A percentile compares a stretch with the other conserved stretches of the same genome.
Conservation (phyloP, 2,797 vertebrate genomes). For the Gambelia wislizenii region DNA sequence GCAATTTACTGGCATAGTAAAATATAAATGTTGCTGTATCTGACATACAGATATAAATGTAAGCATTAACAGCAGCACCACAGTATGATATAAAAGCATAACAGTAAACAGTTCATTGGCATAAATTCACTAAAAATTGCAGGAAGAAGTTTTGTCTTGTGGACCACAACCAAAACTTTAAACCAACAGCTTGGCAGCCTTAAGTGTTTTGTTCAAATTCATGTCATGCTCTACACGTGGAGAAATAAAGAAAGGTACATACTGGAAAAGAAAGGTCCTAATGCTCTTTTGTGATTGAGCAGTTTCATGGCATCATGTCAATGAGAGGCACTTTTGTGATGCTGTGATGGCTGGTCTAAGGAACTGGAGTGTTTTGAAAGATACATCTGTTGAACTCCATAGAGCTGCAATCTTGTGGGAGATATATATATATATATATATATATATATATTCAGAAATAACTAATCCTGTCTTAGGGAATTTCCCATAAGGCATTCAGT, state of each 20-base stretch:
- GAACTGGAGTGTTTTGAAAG: background rate
- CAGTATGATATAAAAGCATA: background rate
- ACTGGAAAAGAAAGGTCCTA: background rate
- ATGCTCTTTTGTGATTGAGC: background rate
- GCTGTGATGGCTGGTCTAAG: background rate
- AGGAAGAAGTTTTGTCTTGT: background rate
- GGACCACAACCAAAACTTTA: background rate
- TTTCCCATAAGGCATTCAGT: background rate
- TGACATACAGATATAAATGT: background rate
- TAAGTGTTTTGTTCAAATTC: background rate
- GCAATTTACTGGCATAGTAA: constrained; percentile 1
- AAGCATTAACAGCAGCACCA: background rate
- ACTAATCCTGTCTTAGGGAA: constrained; percentile 5
- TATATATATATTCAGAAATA: background rate
- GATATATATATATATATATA: no score
- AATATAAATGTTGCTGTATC: constrained; percentile 4
- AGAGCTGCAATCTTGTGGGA: background rate
- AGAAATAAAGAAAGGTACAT: background rate
- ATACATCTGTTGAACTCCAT: background rate
- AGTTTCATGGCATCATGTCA: background rate
- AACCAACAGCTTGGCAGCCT: background rate
- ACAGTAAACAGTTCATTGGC: background rate
- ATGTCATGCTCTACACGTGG: background rate
- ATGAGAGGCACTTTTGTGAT: background rate
- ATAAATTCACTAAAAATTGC: background rate